Evolutionary conservation across 2,797 vertebrate genomes (phyloP).

Genomic region (Enteromius thamalakanensis): DNA sequence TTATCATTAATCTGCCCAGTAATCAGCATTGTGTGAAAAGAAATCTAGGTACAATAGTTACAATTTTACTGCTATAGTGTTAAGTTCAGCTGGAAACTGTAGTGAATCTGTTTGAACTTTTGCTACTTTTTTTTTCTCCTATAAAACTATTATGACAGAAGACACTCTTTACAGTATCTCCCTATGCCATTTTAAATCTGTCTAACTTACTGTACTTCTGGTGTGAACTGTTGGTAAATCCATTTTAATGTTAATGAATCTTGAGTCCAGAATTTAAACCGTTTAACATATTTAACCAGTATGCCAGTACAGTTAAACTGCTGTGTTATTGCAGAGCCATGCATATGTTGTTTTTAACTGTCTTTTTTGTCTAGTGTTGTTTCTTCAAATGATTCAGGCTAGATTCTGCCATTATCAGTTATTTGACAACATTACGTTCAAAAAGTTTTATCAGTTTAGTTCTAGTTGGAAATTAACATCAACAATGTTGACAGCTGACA

Average conservation of each 20-base stretch:
- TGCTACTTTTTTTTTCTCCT: not conserved
- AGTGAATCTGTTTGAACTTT: not conserved
- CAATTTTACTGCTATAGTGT: not conserved
- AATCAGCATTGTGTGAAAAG: not conserved
- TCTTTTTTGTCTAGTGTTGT: not conserved
- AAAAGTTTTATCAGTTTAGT: not conserved
- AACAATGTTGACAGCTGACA: conserved; percentile 4
- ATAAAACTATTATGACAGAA: not conserved
- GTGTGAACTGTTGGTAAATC: not conserved
- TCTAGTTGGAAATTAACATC: not conserved
- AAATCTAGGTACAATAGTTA: not conserved
- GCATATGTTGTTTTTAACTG: not conserved
- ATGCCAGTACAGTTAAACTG: not conserved
- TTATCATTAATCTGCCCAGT: not conserved
- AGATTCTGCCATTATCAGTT: conserved; percentile 8
- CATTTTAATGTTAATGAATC: not conserved
- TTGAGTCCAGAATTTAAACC: not conserved
- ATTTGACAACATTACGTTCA: conserved; percentile 1
- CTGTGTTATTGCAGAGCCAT: not conserved
- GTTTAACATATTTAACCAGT: not conserved
- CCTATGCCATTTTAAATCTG: not conserved
- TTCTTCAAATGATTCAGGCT: not conserved
- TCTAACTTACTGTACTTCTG: not conserved
- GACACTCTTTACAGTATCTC: not conserved
- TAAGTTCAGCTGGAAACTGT: not conserved